Conservation (phyloP, 2,113 vertebrate species). For the Petrocephalus zakoni region DNA sequence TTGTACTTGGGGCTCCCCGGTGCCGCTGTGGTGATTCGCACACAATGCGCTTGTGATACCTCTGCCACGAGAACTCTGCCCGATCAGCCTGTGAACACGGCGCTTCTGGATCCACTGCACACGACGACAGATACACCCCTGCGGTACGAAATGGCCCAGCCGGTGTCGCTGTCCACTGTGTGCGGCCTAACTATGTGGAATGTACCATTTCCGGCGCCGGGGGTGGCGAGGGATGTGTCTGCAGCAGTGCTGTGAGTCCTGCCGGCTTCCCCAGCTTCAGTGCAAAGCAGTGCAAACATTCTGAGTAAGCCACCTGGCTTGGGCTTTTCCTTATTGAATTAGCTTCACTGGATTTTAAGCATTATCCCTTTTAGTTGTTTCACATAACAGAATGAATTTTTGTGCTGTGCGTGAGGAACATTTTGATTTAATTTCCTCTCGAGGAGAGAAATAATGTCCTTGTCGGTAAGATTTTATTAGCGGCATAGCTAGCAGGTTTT, state of each 20-base stretch:
- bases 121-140: neutral
- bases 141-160: neutral
- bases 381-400: neutral
- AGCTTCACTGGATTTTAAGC: neutral
- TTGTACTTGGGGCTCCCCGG: neutral
- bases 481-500: neutral
- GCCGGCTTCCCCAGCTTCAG: neutral
- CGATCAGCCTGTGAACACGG: neutral
- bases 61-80: neutral
- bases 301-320: neutral
- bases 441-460: conserved; percentile 5
- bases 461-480: conserved; percentile 1
- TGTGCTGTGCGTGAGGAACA: neutral
- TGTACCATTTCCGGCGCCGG: neutral
- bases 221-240: neutral
- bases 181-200: neutral
- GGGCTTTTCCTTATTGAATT: neutral
- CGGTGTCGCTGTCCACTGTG: neutral
- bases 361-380: neutral
- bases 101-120: neutral
- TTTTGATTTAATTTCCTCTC: neutral
- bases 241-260: neutral
- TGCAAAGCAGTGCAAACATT: neutral
- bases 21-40: neutral
- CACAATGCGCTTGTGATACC: neutral